These are phyloP conservation scores for Syngnathoides biaculeatus DNA, from an alignment of 2,113 vertebrate genomes.

Conservation along the genomic window DNA sequence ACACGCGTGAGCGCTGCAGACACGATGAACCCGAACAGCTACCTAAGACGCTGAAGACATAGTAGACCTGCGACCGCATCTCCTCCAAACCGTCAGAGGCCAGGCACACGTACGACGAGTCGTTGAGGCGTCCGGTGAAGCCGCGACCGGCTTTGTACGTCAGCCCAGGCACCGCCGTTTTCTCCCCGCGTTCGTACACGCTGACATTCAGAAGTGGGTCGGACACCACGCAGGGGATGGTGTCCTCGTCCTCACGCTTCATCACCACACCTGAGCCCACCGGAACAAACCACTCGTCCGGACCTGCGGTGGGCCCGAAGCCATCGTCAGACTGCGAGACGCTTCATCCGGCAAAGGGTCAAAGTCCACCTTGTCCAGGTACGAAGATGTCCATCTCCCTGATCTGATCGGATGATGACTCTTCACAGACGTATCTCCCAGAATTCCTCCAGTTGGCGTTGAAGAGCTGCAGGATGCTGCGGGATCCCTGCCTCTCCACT, in stretches of 20 bases:
- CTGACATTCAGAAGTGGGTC: conserved; percentile 80
- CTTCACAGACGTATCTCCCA: conserved; percentile 80
- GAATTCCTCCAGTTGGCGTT: conserved; percentile 80
- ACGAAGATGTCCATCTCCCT: conserved; percentile 80
- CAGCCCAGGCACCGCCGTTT: conserved; percentile 47
- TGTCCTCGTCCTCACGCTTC: conserved; percentile 70
- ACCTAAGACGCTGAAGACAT: conserved; percentile 85
- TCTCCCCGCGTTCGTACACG: conserved; percentile 75
- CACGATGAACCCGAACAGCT: conserved; percentile 11
- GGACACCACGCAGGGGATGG: conserved; percentile 88
- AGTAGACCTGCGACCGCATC: conserved; percentile 76
- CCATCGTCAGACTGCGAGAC: no score
- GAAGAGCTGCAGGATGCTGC: conserved; percentile 74
- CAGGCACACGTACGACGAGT: conserved; percentile 82
- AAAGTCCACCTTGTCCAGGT: conserved; percentile 71
- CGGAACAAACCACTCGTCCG: conserved; percentile 80
- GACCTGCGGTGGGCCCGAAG: conserved; percentile 66
- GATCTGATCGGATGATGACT: conserved; percentile 60
- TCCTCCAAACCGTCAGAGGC: conserved; percentile 69
- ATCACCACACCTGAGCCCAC: conserved; percentile 75
- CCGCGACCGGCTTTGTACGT: conserved; percentile 77
- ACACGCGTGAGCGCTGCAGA: background rate
- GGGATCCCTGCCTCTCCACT: conserved; percentile 54
- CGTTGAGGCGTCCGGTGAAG: conserved; percentile 83
- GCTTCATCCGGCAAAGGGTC: no score